Percentiles rank a stretch among this genome's conserved stretches.
Evolutionary conservation across 2,888 invertebrate species (phyloP).

Genomic region (Ophion obscuratus): DNA sequence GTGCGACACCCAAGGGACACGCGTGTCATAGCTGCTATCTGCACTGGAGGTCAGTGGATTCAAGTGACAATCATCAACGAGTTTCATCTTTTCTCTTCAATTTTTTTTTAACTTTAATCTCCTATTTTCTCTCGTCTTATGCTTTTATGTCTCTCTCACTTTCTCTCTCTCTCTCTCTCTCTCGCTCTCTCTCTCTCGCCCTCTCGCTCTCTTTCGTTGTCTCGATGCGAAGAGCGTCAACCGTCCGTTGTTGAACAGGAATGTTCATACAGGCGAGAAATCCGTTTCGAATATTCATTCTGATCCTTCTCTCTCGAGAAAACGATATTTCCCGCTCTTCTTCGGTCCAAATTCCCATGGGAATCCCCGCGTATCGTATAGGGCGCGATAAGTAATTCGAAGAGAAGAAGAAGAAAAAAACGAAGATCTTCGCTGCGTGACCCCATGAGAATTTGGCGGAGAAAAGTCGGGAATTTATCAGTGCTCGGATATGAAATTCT

Average conservation of each 20-base stretch:
- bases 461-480: background rate
- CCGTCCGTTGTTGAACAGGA: slow-evolving; percentile 31
- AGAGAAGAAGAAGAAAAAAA: background rate
- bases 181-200: slow-evolving; percentile 16
- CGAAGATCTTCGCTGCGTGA: background rate
- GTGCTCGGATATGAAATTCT: slow-evolving; percentile 13
- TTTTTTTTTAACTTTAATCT: background rate
- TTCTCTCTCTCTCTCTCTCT: slow-evolving; percentile 11
- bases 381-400: background rate
- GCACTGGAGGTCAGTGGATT: slow-evolving; percentile 91
- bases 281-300: slow-evolving; percentile 14
- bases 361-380: background rate
- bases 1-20: slow-evolving; percentile 90
- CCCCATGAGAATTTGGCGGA: slow-evolving; percentile 17
- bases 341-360: slow-evolving; percentile 7
- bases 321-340: background rate
- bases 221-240: slow-evolving; percentile 14
- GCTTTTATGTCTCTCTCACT: slow-evolving; percentile 35
- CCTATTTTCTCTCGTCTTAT: slow-evolving; percentile 31
- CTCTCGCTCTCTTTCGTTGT: slow-evolving; percentile 30
- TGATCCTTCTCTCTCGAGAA: slow-evolving; percentile 7
- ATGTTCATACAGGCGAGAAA: slow-evolving; percentile 53
- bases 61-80: slow-evolving; percentile 70
- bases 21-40: slow-evolving; percentile 94
- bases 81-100: slow-evolving; percentile 22